Conservation (phyloP, 2,797 vertebrate species). For the Jordanella pulchra region DNA sequence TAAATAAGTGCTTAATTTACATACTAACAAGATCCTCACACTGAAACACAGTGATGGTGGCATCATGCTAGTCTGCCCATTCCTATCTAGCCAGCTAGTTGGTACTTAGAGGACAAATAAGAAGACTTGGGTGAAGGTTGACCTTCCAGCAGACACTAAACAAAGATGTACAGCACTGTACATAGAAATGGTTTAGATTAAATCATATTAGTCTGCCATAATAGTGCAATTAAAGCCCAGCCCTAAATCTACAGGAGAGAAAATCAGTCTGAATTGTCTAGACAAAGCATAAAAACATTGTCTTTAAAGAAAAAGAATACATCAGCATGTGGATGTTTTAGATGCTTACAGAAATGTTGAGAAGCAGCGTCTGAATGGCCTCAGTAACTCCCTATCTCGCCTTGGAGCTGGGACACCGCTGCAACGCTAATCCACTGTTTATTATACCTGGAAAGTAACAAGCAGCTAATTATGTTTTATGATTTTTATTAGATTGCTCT, state of each 20-base stretch:
- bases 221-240: not conserved
- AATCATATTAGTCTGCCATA: not conserved
- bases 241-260: not conserved
- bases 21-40: not conserved
- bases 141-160: not conserved
- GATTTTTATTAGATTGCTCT: conserved; percentile 62
- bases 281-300: not conserved
- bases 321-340: not conserved
- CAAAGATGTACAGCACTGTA: not conserved
- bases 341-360: not conserved
- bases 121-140: not conserved
- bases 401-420: conserved; percentile 17
- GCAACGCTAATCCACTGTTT: conserved; percentile 35
- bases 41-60: not conserved
- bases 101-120: not conserved
- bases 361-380: not conserved
- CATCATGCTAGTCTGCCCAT: not conserved
- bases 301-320: not conserved
- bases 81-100: not conserved
- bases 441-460: conserved; percentile 29
- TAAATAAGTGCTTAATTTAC: not conserved
- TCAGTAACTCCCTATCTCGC: not conserved
- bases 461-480: conserved; percentile 45
- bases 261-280: not conserved
- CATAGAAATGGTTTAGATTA: not conserved